phyloP scores from a whole-genome alignment of 2,888 invertebrate genomes.

The Heteromurus nitidus region DNA sequence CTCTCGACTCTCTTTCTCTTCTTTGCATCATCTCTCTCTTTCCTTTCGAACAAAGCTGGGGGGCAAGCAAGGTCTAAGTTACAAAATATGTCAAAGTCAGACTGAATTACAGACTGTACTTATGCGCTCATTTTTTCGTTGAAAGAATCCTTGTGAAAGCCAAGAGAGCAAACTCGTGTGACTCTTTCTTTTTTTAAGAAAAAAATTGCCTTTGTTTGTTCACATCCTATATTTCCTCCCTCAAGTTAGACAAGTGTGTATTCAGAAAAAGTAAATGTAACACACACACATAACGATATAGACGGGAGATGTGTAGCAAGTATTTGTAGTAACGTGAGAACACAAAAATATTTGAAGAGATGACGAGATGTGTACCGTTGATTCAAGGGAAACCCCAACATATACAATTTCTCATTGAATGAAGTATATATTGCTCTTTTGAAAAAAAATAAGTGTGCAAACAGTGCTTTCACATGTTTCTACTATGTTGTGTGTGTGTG shows the following conservation, averaged over 20 bases:
- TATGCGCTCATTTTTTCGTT: slow-evolving; percentile 65
- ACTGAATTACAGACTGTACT: slow-evolving; percentile 67
- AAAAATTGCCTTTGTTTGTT: slow-evolving; percentile 18
- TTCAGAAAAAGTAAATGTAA: not conserved
- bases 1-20: not conserved
- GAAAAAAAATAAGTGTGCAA: slow-evolving; percentile 11
- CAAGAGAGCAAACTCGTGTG: slow-evolving; percentile 28
- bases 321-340: slow-evolving; percentile 5
- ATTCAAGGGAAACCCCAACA: not conserved
- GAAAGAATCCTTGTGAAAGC: slow-evolving; percentile 27
- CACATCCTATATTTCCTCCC: not conserved
- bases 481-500: slow-evolving; percentile 2
- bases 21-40: slow-evolving; percentile 6
- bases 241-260: not conserved
- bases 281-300: too few species aligned
- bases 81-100: slow-evolving; percentile 70
- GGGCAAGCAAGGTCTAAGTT: slow-evolving; percentile 51
- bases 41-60: slow-evolving; percentile 14
- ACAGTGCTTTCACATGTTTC: not conserved
- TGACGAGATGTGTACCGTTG: too few species aligned
- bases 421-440: not conserved
- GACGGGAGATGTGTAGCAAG: not conserved
- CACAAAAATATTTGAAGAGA: too few species aligned
- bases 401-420: not conserved
- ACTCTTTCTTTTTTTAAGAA: slow-evolving; percentile 24